Percentiles rank a stretch among this genome's conserved stretches.
Evolutionary conservation across 2,797 vertebrate genomes (phyloP).

Genomic region (Sebastes nivosus): DNA sequence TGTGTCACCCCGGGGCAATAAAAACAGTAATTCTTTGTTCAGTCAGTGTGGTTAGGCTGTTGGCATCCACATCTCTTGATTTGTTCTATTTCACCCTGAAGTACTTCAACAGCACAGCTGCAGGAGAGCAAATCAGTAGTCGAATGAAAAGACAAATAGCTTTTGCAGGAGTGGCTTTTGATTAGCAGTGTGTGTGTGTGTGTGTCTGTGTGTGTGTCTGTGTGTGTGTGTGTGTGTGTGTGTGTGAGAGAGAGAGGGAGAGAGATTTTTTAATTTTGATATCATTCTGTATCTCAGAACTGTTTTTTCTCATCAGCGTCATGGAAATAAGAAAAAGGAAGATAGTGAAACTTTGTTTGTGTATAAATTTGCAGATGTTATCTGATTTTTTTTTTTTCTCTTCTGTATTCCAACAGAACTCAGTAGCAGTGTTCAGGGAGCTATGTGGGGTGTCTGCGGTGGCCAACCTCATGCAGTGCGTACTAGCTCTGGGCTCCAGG

Average conservation of each 20-base stretch:
- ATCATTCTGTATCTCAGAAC: not conserved
- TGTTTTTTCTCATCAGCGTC: not conserved
- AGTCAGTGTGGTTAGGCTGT: constrained; percentile 19
- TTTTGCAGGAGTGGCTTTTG: constrained; percentile 11
- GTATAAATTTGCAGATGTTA: not conserved
- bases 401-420: constrained; percentile 77
- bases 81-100: constrained; percentile 16
- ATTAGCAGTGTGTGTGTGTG: constrained; percentile 13
- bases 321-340: constrained; percentile 1
- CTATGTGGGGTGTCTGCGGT: constrained; percentile 93
- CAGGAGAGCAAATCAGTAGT: constrained; percentile 26
- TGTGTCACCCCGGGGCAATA: constrained; percentile 7
- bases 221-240: not conserved
- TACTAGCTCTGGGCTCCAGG: constrained; percentile 89
- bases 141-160: constrained; percentile 33
- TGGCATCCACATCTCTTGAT: constrained; percentile 20
- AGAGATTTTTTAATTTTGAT: not conserved
- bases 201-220: not conserved
- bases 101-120: not conserved
- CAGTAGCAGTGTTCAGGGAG: constrained; percentile 92
- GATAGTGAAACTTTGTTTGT: not conserved
- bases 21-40: constrained; percentile 36
- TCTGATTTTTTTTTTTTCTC: not conserved
- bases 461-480: constrained; percentile 96
- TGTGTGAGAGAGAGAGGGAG: not conserved